Evolutionary conservation across 2,888 invertebrate species (phyloP), one percentile per base, ranked within the genome.

Genomic region (Ophion obscuratus): DNA sequence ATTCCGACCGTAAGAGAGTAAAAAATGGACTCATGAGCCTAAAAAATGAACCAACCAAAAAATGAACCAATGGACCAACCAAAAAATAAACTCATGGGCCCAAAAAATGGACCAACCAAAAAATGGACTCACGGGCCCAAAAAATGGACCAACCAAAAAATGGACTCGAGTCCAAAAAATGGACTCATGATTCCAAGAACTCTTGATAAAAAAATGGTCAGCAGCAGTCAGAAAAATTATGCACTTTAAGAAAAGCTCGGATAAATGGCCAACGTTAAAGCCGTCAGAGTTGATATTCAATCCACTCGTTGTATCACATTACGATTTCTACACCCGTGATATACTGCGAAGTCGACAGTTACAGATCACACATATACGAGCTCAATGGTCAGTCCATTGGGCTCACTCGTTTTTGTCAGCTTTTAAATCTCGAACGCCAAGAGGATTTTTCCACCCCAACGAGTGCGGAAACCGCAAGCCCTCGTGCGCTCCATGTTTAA

Each of bases 401-500:
- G 87, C 89, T 88, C 89, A 86, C 86, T 89, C 83, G 87, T 87
- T 90, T 66, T 92, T 92, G 90, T 90, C 90, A 89, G 89, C 91
- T 91, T 90, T 93, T 92, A 92, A 92, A 92, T 91, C 90, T 87
- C 87, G 87, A 86, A 83, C 71, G 74, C 74, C 67, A 53, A 71
- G 74, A 40, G 62, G 85, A 76, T 84, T 85, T 85, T 85, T 74
- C 78, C 81, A 67, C 83, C 76, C 57, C 66, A 73, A 64, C 71
- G 64, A 82, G 40, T 70, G 40, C 31, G 68, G 57, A 62, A 67
- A 67, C 11, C 36, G 40, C 62, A 81, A 77, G 57, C 74, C 27
- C 53, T 20, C 24, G 44, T 59, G 73, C 47, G 31, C n/a, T 44
- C 31, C 85, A 94, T 94, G 92, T 94, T 93, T 94, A 93, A 94